phyloP scores from a whole-genome alignment of 2,113 vertebrate species.

The Oncorhynchus mykiss region DNA sequence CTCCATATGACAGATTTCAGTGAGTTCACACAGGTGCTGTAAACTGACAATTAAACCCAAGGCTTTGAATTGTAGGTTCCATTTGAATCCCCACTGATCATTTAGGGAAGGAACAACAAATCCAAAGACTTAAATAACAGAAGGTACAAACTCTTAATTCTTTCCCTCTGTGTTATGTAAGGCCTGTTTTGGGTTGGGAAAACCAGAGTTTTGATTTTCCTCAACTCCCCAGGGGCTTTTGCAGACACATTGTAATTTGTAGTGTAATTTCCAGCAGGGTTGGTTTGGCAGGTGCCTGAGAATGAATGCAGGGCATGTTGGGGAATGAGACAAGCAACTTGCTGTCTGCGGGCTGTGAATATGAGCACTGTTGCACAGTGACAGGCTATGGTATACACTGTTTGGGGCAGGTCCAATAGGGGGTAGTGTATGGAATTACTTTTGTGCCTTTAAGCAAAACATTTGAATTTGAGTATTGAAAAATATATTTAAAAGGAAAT shows the following conservation, averaged over 20 bases:
- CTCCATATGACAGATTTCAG: conserved; percentile 21
- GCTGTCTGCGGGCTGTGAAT: conserved; percentile 71
- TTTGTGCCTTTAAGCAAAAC: no score
- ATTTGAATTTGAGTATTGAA: no score
- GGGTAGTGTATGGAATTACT: neutral
- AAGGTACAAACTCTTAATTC: no score
- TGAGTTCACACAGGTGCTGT: conserved; percentile 9
- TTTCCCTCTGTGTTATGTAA: conserved; percentile 1
- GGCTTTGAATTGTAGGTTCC: neutral
- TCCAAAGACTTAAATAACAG: no score
- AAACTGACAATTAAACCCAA: conserved; percentile 10
- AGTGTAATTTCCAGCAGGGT: conserved; percentile 76
- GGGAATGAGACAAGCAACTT: conserved; percentile 76
- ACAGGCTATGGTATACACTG: conserved; percentile 41
- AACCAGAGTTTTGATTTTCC: conserved; percentile 66
- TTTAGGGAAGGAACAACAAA: neutral
- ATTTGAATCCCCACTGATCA: neutral
- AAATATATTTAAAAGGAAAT: no score
- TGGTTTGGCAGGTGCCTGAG: conserved; percentile 78
- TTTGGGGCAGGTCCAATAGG: conserved; percentile 35
- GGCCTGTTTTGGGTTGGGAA: conserved; percentile 51
- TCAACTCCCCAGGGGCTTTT: conserved; percentile 66
- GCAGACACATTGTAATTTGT: conserved; percentile 77
- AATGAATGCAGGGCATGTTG: conserved; percentile 68
- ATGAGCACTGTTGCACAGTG: conserved; percentile 64